Evolutionary conservation across 2,113 vertebrate species (phyloP).

Genomic region (Pavo muticus): DNA sequence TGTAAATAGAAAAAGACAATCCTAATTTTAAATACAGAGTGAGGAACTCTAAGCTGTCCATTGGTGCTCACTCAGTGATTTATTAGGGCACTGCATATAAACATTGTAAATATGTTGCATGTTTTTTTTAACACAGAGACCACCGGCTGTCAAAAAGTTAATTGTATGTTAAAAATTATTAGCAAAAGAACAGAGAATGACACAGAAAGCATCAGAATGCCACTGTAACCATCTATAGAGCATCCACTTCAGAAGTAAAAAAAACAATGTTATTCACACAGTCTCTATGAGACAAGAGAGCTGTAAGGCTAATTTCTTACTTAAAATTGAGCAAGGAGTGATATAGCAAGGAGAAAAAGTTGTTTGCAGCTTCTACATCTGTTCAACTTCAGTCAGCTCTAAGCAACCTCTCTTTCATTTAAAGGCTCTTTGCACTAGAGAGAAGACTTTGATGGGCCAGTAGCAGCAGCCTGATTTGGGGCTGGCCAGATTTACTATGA

Average conservation of each 20-base stretch:
- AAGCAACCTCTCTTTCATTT: background rate
- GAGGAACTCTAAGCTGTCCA: background rate
- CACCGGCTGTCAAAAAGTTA: background rate
- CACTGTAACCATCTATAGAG: background rate
- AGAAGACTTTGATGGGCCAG: background rate
- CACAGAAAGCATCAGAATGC: background rate
- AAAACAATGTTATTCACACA: background rate
- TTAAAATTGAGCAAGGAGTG: background rate
- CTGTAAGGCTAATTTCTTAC: background rate
- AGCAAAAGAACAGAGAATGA: background rate
- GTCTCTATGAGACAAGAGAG: background rate
- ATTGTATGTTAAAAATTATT: background rate
- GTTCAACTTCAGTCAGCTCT: background rate
- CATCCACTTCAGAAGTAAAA: background rate
- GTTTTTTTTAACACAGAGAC: background rate
- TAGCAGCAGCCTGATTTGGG: background rate
- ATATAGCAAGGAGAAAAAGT: background rate
- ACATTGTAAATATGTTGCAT: background rate
- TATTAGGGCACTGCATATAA: background rate
- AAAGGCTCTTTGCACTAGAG: background rate
- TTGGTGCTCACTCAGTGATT: background rate
- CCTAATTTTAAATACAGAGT: background rate
- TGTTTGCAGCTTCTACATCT: background rate
- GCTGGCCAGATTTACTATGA: background rate
- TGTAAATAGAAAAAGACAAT: background rate